phyloP scores from a whole-genome alignment of 2,888 invertebrate species.

The Drosophila peninsularis region DNA sequence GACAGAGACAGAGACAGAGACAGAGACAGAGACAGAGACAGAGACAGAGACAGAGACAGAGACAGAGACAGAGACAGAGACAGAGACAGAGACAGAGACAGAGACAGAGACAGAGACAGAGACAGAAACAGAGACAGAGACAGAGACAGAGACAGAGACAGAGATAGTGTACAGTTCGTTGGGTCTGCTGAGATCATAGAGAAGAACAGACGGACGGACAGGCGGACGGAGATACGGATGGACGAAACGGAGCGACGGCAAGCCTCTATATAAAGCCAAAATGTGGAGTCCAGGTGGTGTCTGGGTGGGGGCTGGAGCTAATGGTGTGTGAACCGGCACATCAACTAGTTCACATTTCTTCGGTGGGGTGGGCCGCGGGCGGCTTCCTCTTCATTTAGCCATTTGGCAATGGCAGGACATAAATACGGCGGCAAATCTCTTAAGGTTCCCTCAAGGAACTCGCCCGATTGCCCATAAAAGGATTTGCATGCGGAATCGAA shows the following conservation, averaged over 20 bases:
- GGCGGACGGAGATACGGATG: not conserved
- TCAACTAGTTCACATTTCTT: conserved; percentile 70
- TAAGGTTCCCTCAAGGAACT: conserved; percentile 34
- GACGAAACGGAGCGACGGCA: no score
- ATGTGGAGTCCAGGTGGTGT: conserved; percentile 2
- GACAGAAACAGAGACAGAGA: no score
- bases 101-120: not conserved
- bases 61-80: no score
- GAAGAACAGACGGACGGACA: not conserved
- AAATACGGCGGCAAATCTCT: conserved; percentile 53
- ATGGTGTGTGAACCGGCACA: conserved; percentile 68
- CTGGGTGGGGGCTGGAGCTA: conserved; percentile 3
- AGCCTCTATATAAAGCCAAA: no score
- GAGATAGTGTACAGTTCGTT: no score
- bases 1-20: no score
- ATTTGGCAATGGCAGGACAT: conserved; percentile 33
- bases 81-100: no score
- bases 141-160: no score
- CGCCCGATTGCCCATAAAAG: conserved; percentile 46
- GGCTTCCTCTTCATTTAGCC: conserved; percentile 35
- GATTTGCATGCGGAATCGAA: conserved; percentile 59
- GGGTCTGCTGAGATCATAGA: no score
- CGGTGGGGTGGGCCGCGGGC: not conserved
- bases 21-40: no score
- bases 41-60: no score